Conservation (phyloP, 2,888 invertebrate species). For the Carcina quercana region DNA sequence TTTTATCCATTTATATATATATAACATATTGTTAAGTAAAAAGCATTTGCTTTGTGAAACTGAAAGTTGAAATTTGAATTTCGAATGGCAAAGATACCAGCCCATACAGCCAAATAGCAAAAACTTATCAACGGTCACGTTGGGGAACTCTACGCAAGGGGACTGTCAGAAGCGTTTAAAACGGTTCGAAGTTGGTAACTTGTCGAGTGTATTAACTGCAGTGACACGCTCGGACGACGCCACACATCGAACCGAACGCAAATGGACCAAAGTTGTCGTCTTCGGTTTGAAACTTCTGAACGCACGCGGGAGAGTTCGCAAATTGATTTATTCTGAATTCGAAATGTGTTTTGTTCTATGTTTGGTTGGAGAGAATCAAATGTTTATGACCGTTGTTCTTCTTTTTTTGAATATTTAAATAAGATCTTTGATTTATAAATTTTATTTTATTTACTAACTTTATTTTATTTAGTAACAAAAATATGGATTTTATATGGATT, state of each 20-base stretch:
- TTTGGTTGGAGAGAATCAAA: too few species aligned
- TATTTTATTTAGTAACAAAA: too few species aligned
- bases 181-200: slow-evolving; percentile 38
- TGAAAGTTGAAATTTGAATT: not conserved
- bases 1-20: too few species aligned
- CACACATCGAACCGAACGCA: slow-evolving; percentile 32
- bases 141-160: slow-evolving; percentile 31
- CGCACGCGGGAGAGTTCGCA: slow-evolving; percentile 11
- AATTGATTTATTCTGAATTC: slow-evolving; percentile 11
- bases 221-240: slow-evolving; percentile 34
- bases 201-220: slow-evolving; percentile 48
- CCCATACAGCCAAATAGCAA: slow-evolving; percentile 13
- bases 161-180: slow-evolving; percentile 53
- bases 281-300: slow-evolving; percentile 24
- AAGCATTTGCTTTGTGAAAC: too few species aligned
- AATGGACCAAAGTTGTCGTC: slow-evolving; percentile 28
- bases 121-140: slow-evolving; percentile 44
- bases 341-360: too few species aligned
- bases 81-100: slow-evolving; percentile 7
- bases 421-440: too few species aligned
- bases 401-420: too few species aligned
- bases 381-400: too few species aligned
- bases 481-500: too few species aligned
- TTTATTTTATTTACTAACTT: too few species aligned
- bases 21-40: too few species aligned